Conservation (phyloP, 2,797 vertebrate species). For the Coendou prehensilis region DNA sequence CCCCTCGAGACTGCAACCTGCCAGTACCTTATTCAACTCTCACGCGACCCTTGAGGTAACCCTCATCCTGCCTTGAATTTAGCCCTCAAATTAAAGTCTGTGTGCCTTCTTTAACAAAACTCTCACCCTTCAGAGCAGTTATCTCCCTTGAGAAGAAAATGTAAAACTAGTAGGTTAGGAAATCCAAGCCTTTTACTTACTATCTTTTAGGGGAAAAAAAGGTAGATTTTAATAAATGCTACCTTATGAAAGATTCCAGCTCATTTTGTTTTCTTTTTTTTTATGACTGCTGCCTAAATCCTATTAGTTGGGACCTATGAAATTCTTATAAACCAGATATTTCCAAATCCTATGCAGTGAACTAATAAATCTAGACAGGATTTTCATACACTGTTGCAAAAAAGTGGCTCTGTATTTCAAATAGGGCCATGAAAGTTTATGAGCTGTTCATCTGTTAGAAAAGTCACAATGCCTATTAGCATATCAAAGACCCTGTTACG, state of each 20-base stretch:
- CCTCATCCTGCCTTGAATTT: not conserved
- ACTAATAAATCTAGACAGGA: not conserved
- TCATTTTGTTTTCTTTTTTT: not conserved
- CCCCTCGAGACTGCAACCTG: rapidly evolving
- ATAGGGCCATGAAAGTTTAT: not conserved
- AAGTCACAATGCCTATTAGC: not conserved
- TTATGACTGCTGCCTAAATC: not conserved
- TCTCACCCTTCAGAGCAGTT: not conserved
- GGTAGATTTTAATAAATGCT: not conserved
- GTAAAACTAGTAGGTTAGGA: no score
- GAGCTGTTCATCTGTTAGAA: not conserved
- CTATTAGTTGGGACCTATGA: not conserved
- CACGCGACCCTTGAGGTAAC: not conserved
- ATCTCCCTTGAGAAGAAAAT: not conserved
- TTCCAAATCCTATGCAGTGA: not conserved
- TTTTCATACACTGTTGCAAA: not conserved
- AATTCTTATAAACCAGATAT: not conserved
- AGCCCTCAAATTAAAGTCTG: not conserved
- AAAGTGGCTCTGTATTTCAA: not conserved
- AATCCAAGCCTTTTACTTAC: rapidly evolving
- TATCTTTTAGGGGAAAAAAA: not conserved
- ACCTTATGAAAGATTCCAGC: not conserved
- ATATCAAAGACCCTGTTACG: not conserved
- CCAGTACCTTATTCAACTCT: not conserved
- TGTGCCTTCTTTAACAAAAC: not conserved